A percentile compares a stretch with the other conserved stretches of the same genome.
Conservation (phyloP, 1,140 invertebrate genomes). For the Eupeodes corollae region DNA sequence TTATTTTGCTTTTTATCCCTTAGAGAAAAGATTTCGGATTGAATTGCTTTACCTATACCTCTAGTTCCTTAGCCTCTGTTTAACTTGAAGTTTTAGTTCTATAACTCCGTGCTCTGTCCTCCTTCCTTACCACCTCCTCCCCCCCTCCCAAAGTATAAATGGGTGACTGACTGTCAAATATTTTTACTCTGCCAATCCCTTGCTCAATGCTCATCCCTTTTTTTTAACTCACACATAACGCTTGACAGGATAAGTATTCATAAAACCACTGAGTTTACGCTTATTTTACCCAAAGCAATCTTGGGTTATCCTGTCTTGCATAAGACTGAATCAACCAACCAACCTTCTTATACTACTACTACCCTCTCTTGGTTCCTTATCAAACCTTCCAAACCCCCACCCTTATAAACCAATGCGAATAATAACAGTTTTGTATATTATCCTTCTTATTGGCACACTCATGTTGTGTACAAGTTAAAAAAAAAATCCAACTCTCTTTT, state of each 20-base stretch:
- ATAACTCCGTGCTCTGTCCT: too few relatives aligned
- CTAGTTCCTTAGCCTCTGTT: too few relatives aligned
- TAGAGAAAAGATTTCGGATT: too few relatives aligned
- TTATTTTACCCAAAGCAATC: conserved; percentile 37
- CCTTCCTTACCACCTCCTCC: too few relatives aligned
- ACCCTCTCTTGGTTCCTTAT: not conserved
- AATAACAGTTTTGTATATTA: conserved; percentile 34
- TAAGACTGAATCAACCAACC: not conserved
- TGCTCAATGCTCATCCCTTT: too few relatives aligned
- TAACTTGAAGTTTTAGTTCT: too few relatives aligned
- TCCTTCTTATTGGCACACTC: conserved; percentile 37
- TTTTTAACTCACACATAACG: not conserved
- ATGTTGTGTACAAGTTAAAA: too few relatives aligned
- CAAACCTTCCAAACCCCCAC: conserved; percentile 7
- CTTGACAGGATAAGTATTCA: conserved; percentile 27
- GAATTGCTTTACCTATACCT: too few relatives aligned
- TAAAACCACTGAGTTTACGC: conserved; percentile 37
- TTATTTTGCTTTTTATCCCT: too few relatives aligned
- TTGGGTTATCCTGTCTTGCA: conserved; percentile 16
- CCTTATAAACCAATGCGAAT: conserved; percentile 32
- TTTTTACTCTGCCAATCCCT: too few relatives aligned
- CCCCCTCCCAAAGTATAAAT: too few relatives aligned
- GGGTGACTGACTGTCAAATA: too few relatives aligned
- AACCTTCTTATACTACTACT: not conserved
- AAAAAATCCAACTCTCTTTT: conserved; percentile 7